Percentiles rank a stretch among this genome's conserved stretches.
These are phyloP conservation scores for Pediacus dermestoides DNA, from an alignment of 2,888 invertebrate species.

Conservation along the genomic window DNA sequence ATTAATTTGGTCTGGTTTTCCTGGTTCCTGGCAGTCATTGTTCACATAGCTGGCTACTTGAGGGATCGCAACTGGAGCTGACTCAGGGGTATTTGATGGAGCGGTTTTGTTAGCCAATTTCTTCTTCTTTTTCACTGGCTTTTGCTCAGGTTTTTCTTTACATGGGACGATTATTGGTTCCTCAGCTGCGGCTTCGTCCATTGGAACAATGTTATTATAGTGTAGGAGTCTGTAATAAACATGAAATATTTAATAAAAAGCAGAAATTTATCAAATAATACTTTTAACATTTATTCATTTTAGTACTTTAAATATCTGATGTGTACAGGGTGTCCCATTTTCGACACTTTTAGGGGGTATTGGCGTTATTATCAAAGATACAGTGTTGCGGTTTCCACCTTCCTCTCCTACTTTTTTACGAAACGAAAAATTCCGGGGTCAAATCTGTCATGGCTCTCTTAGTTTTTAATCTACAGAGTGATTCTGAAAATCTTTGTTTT, in stretches of 20 bases:
- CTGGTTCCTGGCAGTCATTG: conserved; percentile 14
- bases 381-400: no score
- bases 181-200: conserved; percentile 56
- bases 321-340: no score
- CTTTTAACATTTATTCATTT: not conserved
- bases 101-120: conserved; percentile 15
- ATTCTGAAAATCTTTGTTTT: no score
- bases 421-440: no score
- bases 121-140: conserved; percentile 27
- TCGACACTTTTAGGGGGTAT: no score
- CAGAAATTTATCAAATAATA: not conserved
- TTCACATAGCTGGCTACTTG: not conserved
- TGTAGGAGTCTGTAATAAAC: conserved; percentile 62
- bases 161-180: conserved; percentile 47
- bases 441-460: no score
- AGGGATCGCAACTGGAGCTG: not conserved
- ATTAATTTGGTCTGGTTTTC: conserved; percentile 33
- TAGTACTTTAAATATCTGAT: no score
- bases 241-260: no score
- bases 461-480: no score
- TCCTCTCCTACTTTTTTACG: no score
- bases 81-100: conserved; percentile 23
- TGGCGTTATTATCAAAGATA: no score
- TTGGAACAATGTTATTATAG: conserved; percentile 67
- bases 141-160: conserved; percentile 37